These are phyloP conservation scores for Nyctalus aviator DNA, from an alignment of 2,797 vertebrate species.

Conservation along the genomic window DNA sequence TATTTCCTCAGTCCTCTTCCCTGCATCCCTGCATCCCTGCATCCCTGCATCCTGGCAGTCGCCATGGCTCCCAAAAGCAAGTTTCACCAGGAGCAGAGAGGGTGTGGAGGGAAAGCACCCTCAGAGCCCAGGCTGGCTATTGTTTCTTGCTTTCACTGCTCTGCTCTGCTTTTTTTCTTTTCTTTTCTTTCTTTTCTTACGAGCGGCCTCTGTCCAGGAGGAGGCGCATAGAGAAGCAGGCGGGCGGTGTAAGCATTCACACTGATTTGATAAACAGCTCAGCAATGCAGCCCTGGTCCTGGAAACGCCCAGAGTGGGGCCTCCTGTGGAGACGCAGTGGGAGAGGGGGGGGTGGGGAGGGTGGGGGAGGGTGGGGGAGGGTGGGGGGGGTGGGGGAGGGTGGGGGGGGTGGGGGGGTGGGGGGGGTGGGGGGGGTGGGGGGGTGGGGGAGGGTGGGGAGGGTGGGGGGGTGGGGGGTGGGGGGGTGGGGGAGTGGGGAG, in stretches of 20 bases:
- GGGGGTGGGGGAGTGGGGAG: background rate
- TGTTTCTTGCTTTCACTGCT: conserved; percentile 89
- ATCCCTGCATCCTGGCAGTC: conserved; percentile 84
- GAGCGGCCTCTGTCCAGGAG: conserved; percentile 86
- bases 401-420: too few relatives aligned
- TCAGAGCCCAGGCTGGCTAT: conserved; percentile 91
- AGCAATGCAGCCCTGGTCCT: conserved; percentile 83
- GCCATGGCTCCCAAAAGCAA: conserved; percentile 88
- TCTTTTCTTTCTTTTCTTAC: conserved; percentile 77
- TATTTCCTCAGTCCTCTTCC: conserved; percentile 90
- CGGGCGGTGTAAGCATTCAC: conserved; percentile 48
- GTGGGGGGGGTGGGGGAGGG: background rate
- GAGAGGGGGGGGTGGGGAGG: background rate
- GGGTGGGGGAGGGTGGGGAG: background rate
- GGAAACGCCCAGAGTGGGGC: conserved; percentile 77
- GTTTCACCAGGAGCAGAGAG: conserved; percentile 89
- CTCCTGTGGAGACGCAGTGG: conserved; percentile 55
- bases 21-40: conserved; percentile 80
- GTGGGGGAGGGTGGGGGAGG: background rate
- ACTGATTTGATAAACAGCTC: conserved; percentile 88
- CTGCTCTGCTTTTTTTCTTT: conserved; percentile 45
- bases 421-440: too few relatives aligned
- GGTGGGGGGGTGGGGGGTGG: background rate
- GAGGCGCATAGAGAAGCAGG: conserved; percentile 76
- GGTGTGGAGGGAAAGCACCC: conserved; percentile 89